These are phyloP conservation scores for Acrobasis repandana DNA, from an alignment of 2,888 invertebrate species.

Conservation along the genomic window DNA sequence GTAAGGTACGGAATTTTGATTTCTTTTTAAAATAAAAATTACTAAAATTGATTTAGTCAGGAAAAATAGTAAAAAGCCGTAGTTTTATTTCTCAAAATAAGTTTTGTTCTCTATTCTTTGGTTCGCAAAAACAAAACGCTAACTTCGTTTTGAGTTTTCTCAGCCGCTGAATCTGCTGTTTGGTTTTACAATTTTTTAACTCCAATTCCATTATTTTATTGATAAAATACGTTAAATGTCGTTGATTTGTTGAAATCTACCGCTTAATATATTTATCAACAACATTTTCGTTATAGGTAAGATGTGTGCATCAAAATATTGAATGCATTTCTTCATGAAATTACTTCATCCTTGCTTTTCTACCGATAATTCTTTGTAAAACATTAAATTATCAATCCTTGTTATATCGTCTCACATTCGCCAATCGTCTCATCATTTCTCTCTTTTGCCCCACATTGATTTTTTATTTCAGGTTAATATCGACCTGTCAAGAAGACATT, in stretches of 20 bases:
- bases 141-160: slow-evolving; percentile 71
- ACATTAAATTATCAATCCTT: slow-evolving; percentile 36
- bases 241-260: slow-evolving; percentile 36
- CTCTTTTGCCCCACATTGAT: slow-evolving; percentile 66
- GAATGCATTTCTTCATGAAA: slow-evolving; percentile 26
- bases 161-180: slow-evolving; percentile 70
- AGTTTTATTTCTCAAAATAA: not conserved
- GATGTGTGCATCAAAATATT: slow-evolving; percentile 27
- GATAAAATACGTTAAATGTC: slow-evolving; percentile 41
- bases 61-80: not conserved
- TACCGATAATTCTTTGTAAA: slow-evolving; percentile 36
- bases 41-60: no score
- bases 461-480: slow-evolving; percentile 81
- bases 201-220: slow-evolving; percentile 40
- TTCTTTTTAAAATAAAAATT: no score
- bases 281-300: slow-evolving; percentile 27
- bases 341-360: slow-evolving; percentile 26
- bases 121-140: slow-evolving; percentile 50
- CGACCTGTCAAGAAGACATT: slow-evolving; percentile 82
- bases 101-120: not conserved
- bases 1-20: no score
- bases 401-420: slow-evolving; percentile 29
- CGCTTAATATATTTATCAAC: slow-evolving; percentile 27
- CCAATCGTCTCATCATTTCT: slow-evolving; percentile 34
- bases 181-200: slow-evolving; percentile 51